These are phyloP conservation scores for Loris lydekkerianus DNA, from an alignment of 2,797 vertebrate species.

Conservation along the genomic window DNA sequence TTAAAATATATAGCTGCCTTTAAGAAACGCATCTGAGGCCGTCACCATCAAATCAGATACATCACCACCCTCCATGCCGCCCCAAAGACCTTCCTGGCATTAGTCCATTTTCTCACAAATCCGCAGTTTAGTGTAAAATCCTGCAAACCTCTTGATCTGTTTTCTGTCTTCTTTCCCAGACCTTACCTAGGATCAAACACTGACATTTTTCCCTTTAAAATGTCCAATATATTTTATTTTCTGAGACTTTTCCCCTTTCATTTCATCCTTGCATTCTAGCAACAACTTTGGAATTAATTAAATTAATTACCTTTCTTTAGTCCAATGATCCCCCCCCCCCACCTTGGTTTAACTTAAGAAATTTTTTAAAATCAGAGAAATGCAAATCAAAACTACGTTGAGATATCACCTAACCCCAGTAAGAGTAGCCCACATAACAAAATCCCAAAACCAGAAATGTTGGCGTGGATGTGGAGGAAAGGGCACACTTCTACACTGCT, in stretches of 20 bases:
- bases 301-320: not conserved
- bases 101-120: not conserved
- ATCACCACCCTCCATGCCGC: not conserved
- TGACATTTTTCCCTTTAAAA: not conserved
- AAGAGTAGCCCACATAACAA: too few relatives aligned
- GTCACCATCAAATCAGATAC: not conserved
- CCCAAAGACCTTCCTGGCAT: not conserved
- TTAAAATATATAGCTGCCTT: not conserved
- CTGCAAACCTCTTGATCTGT: not conserved
- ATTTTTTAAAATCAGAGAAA: not conserved
- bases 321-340: accelerated
- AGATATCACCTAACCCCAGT: too few relatives aligned
- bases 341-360: not conserved
- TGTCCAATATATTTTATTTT: not conserved
- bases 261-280: not conserved
- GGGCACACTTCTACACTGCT: too few relatives aligned
- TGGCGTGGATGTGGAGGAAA: too few relatives aligned
- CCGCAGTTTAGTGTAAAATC: not conserved
- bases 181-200: not conserved
- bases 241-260: not conserved
- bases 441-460: too few relatives aligned
- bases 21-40: not conserved
- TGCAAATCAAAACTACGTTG: too few relatives aligned
- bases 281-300: accelerated
- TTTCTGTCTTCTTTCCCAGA: not conserved